Percentiles rank a stretch among this genome's conserved stretches.
Evolutionary conservation across 2,888 invertebrate species (phyloP).

Genomic region (Holacanthella duospinosa): DNA sequence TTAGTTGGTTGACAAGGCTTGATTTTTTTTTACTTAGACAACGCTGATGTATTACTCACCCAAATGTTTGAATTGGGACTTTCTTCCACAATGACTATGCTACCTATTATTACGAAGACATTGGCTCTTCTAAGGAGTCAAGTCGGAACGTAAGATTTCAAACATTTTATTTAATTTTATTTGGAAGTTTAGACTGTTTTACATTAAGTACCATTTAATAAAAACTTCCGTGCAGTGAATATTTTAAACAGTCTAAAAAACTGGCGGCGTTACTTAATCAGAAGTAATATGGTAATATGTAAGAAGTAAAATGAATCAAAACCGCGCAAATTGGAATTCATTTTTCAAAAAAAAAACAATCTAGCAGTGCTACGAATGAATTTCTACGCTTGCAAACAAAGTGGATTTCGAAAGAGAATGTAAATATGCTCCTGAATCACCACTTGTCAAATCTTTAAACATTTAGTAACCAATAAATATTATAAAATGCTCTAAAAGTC

Average conservation of each 20-base stretch:
- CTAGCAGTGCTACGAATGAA: background rate
- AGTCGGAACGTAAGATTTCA: slow-evolving; percentile 56
- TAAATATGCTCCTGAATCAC: too few relatives aligned
- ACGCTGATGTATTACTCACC: slow-evolving; percentile 64
- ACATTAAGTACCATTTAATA: background rate
- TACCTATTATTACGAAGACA: slow-evolving; percentile 63
- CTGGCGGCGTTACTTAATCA: too few relatives aligned
- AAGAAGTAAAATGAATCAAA: too few relatives aligned
- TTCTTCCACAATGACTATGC: slow-evolving; percentile 64
- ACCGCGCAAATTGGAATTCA: background rate
- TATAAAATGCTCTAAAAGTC: too few relatives aligned
- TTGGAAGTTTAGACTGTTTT: background rate
- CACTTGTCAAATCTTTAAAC: too few relatives aligned
- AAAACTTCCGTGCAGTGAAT: background rate
- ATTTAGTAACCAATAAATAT: too few relatives aligned
- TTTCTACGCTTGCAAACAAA: too few relatives aligned
- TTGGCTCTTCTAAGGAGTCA: slow-evolving; percentile 71
- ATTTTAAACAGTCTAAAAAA: background rate
- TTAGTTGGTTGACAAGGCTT: background rate
- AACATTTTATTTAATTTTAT: background rate
- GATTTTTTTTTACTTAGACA: slow-evolving; percentile 48
- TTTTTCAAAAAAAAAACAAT: background rate
- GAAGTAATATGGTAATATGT: background rate
- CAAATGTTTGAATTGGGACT: slow-evolving; percentile 74
- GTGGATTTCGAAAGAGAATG: too few relatives aligned